Evolutionary conservation across 2,888 invertebrate genomes (phyloP), one percentile per base, ranked within the genome.

Genomic region (Acrocera orbiculus): DNA sequence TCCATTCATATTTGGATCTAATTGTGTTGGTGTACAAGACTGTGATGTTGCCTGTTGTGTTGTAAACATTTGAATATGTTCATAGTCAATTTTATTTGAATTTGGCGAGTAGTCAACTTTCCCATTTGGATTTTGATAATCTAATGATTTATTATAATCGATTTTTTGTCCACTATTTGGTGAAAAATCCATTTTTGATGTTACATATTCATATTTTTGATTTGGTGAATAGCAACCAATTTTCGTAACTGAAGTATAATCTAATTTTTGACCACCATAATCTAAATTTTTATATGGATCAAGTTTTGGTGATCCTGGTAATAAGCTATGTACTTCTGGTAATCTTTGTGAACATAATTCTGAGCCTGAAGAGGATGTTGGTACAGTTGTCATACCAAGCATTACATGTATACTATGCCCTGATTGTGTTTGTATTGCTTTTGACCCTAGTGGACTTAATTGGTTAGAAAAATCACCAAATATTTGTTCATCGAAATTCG

Each of bases 401-500:
- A 76, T 76, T 40, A 74, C 73, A 24, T 14, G 27, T 10, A 24
- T 14, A 20, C 32, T 25, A 25, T 35, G 32, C 20, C 34, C 32
- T n/a, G 23, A 27, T 23, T 42, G 44, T 5, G 38, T 35, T 20
- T 38, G 39, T 19, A 58, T 34, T 0, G 58, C 52, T 30, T 60
- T 60, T 24, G 53, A 59, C 15, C 57, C 58, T 29, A 61, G 40
- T 51, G 69, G 58, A 42, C 61, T 61, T 8, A 75, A 64, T 39
- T 65, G 70, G 45, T 66, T 69, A 19, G 66, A 61, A 50, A 81
- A 82, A 59, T 83, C 82, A 44, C 70, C 66, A 57, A 82, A 83
- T 38, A 78, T 73, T 49, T 78, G 76, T 53, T 83, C 83, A 54
- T 83, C 83, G 60, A 82, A 74, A 41, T 63, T 57, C 19, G 66